Evolutionary conservation across 2,113 vertebrate species (phyloP).

Genomic region (Jaculus jaculus): DNA sequence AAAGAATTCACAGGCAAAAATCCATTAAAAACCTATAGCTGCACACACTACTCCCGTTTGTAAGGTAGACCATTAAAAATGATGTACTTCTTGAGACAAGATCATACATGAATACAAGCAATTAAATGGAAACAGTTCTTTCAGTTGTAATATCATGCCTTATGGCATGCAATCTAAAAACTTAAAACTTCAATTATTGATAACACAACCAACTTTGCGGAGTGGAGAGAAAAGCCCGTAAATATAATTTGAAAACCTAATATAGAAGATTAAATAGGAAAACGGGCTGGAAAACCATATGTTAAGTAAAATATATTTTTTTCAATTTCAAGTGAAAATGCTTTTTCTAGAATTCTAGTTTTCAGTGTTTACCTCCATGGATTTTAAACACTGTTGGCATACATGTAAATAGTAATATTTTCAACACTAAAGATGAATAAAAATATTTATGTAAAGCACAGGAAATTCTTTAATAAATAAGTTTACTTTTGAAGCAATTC

Average conservation of each 20-base stretch:
- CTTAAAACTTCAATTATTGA: conserved; percentile 43
- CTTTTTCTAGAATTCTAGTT: no score
- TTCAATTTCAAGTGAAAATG: not conserved
- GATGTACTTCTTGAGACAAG: conserved; percentile 39
- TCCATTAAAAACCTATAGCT: conserved; percentile 33
- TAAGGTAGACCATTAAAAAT: conserved; percentile 37
- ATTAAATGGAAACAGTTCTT: conserved; percentile 30
- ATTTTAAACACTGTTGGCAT: not conserved
- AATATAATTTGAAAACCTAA: conserved; percentile 8
- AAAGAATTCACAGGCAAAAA: conserved; percentile 49
- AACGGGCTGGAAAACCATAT: not conserved
- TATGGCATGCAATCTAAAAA: conserved; percentile 7
- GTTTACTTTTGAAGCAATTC: not conserved
- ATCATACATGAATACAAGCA: conserved; percentile 50
- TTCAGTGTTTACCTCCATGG: not conserved
- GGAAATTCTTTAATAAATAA: not conserved
- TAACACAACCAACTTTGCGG: not conserved
- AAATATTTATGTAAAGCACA: not conserved
- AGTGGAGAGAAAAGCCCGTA: not conserved
- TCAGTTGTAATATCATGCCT: not conserved
- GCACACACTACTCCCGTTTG: not conserved
- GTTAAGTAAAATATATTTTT: no score
- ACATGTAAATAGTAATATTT: not conserved
- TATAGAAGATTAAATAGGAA: not conserved
- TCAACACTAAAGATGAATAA: not conserved